phyloP scores from a whole-genome alignment of 2,888 invertebrate species.

The Mycalesis mineus region DNA sequence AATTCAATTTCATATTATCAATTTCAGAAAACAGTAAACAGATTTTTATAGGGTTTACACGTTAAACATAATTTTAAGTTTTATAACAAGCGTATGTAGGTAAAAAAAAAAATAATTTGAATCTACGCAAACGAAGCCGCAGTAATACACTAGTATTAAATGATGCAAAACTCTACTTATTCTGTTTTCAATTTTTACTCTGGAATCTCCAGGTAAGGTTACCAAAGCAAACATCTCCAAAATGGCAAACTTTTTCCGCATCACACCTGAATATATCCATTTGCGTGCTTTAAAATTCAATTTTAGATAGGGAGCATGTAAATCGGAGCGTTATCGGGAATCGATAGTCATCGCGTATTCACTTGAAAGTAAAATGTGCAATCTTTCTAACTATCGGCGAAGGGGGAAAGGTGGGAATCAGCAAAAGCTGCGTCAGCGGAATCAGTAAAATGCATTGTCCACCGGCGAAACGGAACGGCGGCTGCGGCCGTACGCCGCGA shows the following conservation, averaged over 20 bases:
- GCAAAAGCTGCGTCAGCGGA: conserved; percentile 63
- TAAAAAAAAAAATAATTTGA: no score
- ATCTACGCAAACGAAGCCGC: no score
- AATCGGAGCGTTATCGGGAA: conserved; percentile 29
- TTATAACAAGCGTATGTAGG: no score
- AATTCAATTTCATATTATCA: no score
- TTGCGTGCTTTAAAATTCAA: conserved; percentile 30
- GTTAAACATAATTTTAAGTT: no score
- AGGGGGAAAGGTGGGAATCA: conserved; percentile 49
- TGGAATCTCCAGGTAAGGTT: background rate
- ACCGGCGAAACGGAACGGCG: conserved; percentile 51
- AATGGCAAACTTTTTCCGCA: conserved; percentile 19
- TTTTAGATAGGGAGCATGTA: conserved; percentile 28
- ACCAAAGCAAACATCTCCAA: background rate
- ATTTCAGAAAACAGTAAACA: no score
- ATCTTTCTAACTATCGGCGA: conserved; percentile 24
- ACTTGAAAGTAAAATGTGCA: conserved; percentile 39
- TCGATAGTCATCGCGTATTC: conserved; percentile 33
- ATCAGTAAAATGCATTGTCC: conserved; percentile 70
- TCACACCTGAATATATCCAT: conserved; percentile 26
- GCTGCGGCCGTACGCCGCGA: conserved; percentile 42
- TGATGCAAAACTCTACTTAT: no score
- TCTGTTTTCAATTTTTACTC: no score
- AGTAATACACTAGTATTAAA: no score
- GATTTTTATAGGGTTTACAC: no score